Evolutionary conservation across 2,888 invertebrate genomes (phyloP).

Genomic region (Caenorhabditis uteleia): DNA sequence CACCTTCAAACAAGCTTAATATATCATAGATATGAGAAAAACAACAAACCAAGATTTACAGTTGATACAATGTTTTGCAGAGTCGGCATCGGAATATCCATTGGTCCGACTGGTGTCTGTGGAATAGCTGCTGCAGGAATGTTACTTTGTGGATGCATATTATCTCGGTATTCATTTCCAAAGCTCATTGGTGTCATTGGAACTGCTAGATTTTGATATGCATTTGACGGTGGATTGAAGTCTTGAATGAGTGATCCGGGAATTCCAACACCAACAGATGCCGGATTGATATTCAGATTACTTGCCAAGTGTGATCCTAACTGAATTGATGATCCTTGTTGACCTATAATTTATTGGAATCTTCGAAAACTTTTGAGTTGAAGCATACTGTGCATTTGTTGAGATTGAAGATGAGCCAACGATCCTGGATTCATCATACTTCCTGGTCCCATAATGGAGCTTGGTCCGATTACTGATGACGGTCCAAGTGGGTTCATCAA

Average conservation of each 20-base stretch:
- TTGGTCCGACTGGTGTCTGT: slow-evolving; percentile 55
- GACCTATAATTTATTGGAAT: slow-evolving; percentile 13
- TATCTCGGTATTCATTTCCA: slow-evolving; percentile 25
- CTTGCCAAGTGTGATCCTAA: slow-evolving; percentile 28
- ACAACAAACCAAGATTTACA: slow-evolving; percentile 80
- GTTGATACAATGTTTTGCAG: slow-evolving; percentile 90
- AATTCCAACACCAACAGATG: slow-evolving; percentile 41
- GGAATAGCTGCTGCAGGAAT: slow-evolving; percentile 39
- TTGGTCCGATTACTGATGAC: slow-evolving; percentile 53
- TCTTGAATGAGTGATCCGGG: slow-evolving; percentile 41
- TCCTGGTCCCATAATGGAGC: slow-evolving; percentile 41
- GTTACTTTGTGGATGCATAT: slow-evolving; percentile 25
- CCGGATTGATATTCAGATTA: slow-evolving; percentile 54
- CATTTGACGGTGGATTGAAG: slow-evolving; percentile 46
- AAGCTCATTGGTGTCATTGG: slow-evolving; percentile 67
- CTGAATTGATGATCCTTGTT: slow-evolving; percentile 33
- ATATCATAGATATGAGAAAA: not conserved
- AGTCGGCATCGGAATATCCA: slow-evolving; percentile 68
- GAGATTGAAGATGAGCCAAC: slow-evolving; percentile 16
- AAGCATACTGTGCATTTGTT: slow-evolving; percentile 32
- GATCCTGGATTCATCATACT: slow-evolving; percentile 37
- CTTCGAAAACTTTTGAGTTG: not conserved
- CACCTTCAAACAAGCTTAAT: slow-evolving; percentile 3
- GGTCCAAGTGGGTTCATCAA: slow-evolving; percentile 49
- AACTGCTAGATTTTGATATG: slow-evolving; percentile 43